phyloP scores from a whole-genome alignment of 2,888 invertebrate species.

The Poecilobothrus nobilitatus region DNA sequence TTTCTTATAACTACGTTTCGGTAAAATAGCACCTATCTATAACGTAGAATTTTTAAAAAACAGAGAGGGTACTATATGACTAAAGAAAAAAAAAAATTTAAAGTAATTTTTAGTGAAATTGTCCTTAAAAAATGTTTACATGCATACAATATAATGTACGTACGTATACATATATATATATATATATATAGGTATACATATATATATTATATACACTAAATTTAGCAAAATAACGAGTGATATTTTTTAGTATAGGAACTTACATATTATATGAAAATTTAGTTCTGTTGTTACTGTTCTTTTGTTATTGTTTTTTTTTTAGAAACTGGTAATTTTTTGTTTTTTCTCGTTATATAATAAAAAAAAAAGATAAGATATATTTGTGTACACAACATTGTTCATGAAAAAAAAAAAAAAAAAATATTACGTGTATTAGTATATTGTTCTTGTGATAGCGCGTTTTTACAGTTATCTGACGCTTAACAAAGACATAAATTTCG shows the following conservation, averaged over 20 bases:
- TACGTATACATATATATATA: no score
- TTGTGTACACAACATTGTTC: neutral
- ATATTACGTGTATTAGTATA: no score
- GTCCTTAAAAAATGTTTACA: neutral
- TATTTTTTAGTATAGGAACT: neutral
- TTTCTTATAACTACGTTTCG: no score
- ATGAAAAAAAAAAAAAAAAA: no score
- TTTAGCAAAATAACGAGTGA: neutral
- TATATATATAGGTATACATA: no score
- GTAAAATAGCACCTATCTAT: no score
- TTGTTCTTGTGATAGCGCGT: neutral
- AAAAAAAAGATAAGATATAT: neutral
- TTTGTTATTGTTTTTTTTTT: neutral
- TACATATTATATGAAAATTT: neutral
- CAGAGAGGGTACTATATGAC: no score
- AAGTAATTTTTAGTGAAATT: neutral
- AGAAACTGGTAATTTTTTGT: neutral
- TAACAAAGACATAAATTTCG: neutral
- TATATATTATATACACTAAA: no score
- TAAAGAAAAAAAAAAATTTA: neutral
- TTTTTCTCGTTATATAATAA: neutral
- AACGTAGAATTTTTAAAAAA: no score
- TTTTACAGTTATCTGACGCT: neutral
- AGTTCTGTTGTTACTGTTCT: neutral
- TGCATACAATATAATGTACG: no score